phyloP scores from a whole-genome alignment of 2,888 invertebrate genomes.

The Thera britannica region DNA sequence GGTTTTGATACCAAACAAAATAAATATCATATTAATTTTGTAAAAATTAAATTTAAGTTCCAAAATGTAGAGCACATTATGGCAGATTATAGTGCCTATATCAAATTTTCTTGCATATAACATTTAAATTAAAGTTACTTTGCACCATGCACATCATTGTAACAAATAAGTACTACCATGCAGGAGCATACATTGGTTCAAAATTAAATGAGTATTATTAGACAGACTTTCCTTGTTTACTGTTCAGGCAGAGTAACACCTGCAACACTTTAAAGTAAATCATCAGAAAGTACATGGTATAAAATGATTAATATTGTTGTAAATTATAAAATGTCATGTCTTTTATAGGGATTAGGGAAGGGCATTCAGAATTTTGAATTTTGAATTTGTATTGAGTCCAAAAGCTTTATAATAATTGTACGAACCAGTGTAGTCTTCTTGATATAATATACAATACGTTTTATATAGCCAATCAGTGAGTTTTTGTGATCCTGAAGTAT shows the following conservation, averaged over 20 bases:
- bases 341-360: conserved; percentile 6
- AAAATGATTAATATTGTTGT: conserved; percentile 12
- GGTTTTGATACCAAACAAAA: too few relatives aligned
- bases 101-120: neutral
- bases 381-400: conserved; percentile 19
- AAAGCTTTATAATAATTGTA: conserved; percentile 27
- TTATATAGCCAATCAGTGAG: conserved; percentile 58
- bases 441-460: conserved; percentile 39
- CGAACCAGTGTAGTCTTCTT: conserved; percentile 57
- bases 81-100: neutral
- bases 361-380: conserved; percentile 18
- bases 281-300: conserved; percentile 20
- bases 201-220: conserved; percentile 40
- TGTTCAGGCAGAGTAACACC: conserved; percentile 57
- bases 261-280: conserved; percentile 60
- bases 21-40: too few relatives aligned
- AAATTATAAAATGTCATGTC: conserved; percentile 12
- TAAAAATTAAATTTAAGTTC: neutral
- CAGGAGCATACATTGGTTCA: conserved; percentile 59
- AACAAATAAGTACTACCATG: conserved; percentile 43
- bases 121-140: neutral
- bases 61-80: neutral
- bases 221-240: conserved; percentile 59
- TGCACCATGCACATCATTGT: conserved; percentile 43
- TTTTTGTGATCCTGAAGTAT: conserved; percentile 51